Base-by-base conservation (phyloP, 2,113 vertebrate genomes). In the Excalfactoria chinensis region DNA sequence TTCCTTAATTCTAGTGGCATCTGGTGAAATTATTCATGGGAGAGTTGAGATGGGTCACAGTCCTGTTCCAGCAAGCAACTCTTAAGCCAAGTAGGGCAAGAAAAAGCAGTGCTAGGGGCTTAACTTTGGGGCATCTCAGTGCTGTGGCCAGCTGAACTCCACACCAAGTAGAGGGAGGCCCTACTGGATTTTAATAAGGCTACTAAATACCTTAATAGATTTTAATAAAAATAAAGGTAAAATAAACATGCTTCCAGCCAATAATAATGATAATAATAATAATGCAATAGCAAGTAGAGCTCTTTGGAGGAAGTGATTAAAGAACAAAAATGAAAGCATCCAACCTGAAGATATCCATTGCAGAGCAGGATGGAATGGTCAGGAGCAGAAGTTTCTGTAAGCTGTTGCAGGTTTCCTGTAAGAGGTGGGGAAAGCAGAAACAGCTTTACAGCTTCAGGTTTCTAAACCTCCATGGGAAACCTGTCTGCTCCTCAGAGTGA, bases 401-500 rank as follows among this genome's bases (percentile, higher is more conserved):
- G 37, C 21, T 35, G 18, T 46, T n/a, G 28, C 70, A 59, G 69
- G 20, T 7, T 90, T 91, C 37, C 67, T 0, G 0, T 62, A 62
- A 93, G 40, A 67, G 48, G 67, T 1, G 3, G 18, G 16, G 13
- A 71, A 75, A 69, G 43, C 41, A 32, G 62, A 30, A 16, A 93
- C 20, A 70, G 19, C 43, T 21, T 88, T 14, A 15, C n/a, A 37
- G 59, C 59, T 77, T 72, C 0, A 1, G 41, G 81, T 55, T 87
- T 40, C 58, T 37, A 62, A 30, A 46, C 62, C 72, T 77, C 72
- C 64, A 8, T 0, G 1, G 77, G 20, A 82, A 79, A 55, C 41
- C 67, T 6, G 3, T 40, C 60, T 0, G 0, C 35, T 40, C 51
- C 69, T 83, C 4, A 0, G 41, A 68, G 69, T 18, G 11, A 72